Conservation (phyloP, 2,888 invertebrate species). For the Scelioninae gen. 1 region DNA sequence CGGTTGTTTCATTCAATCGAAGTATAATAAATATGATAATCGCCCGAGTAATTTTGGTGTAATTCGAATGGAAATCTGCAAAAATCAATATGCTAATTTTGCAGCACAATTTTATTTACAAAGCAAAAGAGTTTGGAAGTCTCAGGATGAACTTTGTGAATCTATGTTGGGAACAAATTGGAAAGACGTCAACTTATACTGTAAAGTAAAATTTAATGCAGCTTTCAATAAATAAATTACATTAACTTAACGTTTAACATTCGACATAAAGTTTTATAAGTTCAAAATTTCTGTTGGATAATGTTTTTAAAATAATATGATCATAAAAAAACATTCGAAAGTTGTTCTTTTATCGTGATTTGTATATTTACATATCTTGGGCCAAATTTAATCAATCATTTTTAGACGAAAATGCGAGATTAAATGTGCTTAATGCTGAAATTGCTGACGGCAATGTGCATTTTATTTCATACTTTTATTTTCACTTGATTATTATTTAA, state of each 20-base stretch:
- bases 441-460: background rate
- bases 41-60: slow-evolving; percentile 1
- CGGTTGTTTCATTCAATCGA: background rate
- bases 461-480: slow-evolving; percentile 29
- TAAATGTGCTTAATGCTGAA: background rate
- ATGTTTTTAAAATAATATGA: too few relatives aligned
- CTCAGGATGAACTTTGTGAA: background rate
- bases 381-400: background rate
- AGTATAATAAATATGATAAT: slow-evolving; percentile 2
- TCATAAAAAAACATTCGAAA: too few relatives aligned
- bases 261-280: background rate
- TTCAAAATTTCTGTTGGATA: background rate
- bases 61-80: background rate
- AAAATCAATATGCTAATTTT: slow-evolving; percentile 11
- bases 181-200: background rate
- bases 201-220: background rate
- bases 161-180: too few relatives aligned
- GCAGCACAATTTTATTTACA: slow-evolving; percentile 1
- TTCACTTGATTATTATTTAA: slow-evolving; percentile 26
- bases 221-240: background rate
- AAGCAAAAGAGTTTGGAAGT: slow-evolving; percentile 1
- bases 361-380: too few relatives aligned
- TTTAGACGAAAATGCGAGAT: background rate
- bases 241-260: background rate
- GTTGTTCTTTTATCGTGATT: background rate